Conservation (phyloP, 2,113 vertebrate species). For the Syngnathus floridae region DNA sequence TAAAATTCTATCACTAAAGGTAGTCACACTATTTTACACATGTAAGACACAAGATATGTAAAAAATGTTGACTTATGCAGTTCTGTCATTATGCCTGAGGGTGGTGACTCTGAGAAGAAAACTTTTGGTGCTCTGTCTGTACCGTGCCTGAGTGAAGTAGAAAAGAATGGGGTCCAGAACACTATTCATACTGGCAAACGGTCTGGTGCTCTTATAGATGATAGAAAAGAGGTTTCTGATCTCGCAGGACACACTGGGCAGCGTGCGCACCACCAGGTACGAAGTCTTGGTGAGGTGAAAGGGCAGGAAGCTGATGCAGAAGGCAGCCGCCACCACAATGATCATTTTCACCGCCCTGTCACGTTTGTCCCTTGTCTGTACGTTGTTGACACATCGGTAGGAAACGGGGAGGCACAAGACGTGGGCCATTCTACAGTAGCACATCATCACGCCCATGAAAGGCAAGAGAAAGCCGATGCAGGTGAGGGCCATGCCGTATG, state of each 20-base stretch:
- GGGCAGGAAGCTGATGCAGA: slow-evolving; percentile 89
- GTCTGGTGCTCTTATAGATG: slow-evolving; percentile 86
- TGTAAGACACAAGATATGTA: too few relatives aligned
- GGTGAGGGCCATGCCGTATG: slow-evolving; percentile 89
- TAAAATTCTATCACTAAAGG: background rate
- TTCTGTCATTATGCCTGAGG: slow-evolving; percentile 55
- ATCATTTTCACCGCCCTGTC: slow-evolving; percentile 86
- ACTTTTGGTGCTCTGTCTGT: slow-evolving; percentile 73
- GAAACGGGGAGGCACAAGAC: slow-evolving; percentile 75
- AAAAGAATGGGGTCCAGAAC: slow-evolving; percentile 94
- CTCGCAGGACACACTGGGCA: slow-evolving; percentile 56
- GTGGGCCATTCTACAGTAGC: slow-evolving; percentile 83
- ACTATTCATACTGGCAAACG: slow-evolving; percentile 95
- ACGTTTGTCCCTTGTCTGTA: slow-evolving; percentile 70
- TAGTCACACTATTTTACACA: background rate
- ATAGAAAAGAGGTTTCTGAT: slow-evolving; percentile 78
- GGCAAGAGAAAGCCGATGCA: slow-evolving; percentile 84
- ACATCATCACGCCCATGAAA: slow-evolving; percentile 79
- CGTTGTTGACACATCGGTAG: slow-evolving; percentile 47
- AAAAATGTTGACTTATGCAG: slow-evolving; percentile 20
- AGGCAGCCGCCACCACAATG: slow-evolving; percentile 79
- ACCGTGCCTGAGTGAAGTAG: slow-evolving; percentile 88
- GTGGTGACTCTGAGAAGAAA: slow-evolving; percentile 77
- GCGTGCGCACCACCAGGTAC: slow-evolving; percentile 82
- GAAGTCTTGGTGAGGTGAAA: slow-evolving; percentile 93